phyloP scores from a whole-genome alignment of 1,140 invertebrate species.

The Parapsyche elsis region DNA sequence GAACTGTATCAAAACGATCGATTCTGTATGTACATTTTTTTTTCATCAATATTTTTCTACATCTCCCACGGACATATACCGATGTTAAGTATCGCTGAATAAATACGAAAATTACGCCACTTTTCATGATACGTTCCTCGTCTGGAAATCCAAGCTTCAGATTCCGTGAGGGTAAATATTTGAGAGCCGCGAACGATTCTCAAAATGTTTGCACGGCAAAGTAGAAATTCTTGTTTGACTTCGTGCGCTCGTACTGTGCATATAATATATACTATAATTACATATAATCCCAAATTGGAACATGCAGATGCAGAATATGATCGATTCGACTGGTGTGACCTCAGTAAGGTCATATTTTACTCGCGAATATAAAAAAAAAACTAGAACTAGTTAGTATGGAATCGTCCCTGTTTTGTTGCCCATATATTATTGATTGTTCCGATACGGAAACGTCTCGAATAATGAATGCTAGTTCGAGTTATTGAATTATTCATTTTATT shows the following conservation, averaged over 20 bases:
- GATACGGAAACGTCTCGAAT: too few species aligned
- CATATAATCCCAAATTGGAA: background rate
- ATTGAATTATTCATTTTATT: too few species aligned
- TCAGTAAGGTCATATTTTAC: background rate
- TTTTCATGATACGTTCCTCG: background rate
- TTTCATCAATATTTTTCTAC: background rate
- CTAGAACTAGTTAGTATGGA: background rate
- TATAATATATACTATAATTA: background rate
- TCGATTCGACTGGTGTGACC: background rate
- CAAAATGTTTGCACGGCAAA: constrained; percentile 2
- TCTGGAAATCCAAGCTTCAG: background rate
- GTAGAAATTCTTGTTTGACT: background rate
- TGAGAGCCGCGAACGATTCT: background rate
- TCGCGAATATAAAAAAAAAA: background rate
- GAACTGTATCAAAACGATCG: background rate
- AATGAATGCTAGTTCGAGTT: too few species aligned
- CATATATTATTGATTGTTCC: too few species aligned
- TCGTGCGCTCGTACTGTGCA: background rate
- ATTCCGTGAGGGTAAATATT: background rate
- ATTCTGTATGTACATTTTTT: background rate
- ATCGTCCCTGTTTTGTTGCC: too few species aligned
- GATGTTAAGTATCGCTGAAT: background rate
- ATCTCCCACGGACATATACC: background rate
- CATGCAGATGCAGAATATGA: background rate
- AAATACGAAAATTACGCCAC: background rate